Percentiles rank a stretch among this genome's conserved stretches.
Evolutionary conservation across 2,797 vertebrate species (phyloP).

Genomic region (Crocodylus rhombifer): DNA sequence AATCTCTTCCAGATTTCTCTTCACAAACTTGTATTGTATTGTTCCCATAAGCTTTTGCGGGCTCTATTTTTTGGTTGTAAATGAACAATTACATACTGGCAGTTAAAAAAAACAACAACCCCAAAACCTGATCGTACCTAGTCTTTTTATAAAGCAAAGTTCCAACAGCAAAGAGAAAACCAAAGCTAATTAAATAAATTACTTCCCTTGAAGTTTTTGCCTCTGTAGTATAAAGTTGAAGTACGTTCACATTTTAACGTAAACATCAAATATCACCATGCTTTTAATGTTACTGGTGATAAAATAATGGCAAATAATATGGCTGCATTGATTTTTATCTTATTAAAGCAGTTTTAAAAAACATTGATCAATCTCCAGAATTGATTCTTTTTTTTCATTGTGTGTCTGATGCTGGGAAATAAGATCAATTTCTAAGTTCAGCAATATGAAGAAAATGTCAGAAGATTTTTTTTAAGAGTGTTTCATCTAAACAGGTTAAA

Average conservation of each 20-base stretch:
- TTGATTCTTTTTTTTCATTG: constrained; percentile 64
- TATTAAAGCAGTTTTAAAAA: constrained; percentile 70
- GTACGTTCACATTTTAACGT: constrained; percentile 51
- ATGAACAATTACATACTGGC: constrained; percentile 32
- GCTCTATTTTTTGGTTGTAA: constrained; percentile 49
- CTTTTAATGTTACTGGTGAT: constrained; percentile 46
- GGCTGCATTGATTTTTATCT: constrained; percentile 66
- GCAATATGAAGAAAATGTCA: constrained; percentile 67
- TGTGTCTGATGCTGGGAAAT: constrained; percentile 62
- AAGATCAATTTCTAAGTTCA: constrained; percentile 68
- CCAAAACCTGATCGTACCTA: not conserved
- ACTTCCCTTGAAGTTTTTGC: not conserved
- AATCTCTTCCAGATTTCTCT: too few species aligned
- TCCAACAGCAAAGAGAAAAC: constrained; percentile 35
- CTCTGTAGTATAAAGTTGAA: constrained; percentile 7
- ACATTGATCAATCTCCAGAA: constrained; percentile 66
- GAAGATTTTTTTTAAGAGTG: constrained; percentile 36
- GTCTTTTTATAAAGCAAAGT: constrained; percentile 14
- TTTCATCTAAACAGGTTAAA: constrained; percentile 27
- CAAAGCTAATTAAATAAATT: constrained; percentile 14
- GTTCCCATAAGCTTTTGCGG: constrained; percentile 3
- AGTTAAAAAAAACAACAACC: constrained; percentile 6
- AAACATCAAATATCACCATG: constrained; percentile 49
- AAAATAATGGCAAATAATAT: constrained; percentile 52
- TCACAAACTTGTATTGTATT: too few species aligned